Evolutionary conservation across 2,113 vertebrate species (phyloP).

Genomic region (Mesitornis unicolor): DNA sequence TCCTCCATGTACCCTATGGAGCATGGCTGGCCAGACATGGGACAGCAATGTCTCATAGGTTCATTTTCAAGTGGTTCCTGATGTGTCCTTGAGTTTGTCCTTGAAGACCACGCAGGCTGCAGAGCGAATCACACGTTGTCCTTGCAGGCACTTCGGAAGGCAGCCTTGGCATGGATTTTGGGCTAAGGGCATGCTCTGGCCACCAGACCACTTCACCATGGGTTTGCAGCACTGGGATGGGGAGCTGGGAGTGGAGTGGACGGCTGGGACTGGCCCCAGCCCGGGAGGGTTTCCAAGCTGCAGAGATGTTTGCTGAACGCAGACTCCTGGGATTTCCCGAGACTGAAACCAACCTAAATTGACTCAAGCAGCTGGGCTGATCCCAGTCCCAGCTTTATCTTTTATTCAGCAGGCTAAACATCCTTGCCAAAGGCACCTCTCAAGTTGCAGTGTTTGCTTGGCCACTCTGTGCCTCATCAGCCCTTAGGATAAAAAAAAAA

Average conservation of each 20-base stretch:
- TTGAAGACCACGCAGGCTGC: background rate
- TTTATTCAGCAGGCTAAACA: slow-evolving; percentile 7
- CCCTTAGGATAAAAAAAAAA: background rate
- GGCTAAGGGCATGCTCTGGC: background rate
- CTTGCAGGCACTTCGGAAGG: background rate
- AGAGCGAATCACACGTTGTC: accelerated
- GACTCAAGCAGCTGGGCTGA: background rate
- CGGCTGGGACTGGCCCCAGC: background rate
- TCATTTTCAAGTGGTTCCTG: background rate
- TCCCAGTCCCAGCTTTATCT: background rate
- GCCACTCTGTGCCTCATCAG: background rate
- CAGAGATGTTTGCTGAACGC: background rate
- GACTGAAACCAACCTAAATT: background rate
- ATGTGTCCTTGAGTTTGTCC: background rate
- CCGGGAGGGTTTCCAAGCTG: background rate
- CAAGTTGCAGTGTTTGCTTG: background rate
- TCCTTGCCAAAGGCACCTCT: background rate
- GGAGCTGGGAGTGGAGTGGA: background rate
- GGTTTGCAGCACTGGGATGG: background rate
- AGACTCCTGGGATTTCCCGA: background rate
- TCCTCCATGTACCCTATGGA: accelerated
- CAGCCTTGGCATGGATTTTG: background rate
- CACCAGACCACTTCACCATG: background rate
- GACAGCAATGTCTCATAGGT: too few species aligned
- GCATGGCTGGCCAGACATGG: background rate